Conservation (phyloP, 2,797 vertebrate species). For the Phoebastria nigripes region DNA sequence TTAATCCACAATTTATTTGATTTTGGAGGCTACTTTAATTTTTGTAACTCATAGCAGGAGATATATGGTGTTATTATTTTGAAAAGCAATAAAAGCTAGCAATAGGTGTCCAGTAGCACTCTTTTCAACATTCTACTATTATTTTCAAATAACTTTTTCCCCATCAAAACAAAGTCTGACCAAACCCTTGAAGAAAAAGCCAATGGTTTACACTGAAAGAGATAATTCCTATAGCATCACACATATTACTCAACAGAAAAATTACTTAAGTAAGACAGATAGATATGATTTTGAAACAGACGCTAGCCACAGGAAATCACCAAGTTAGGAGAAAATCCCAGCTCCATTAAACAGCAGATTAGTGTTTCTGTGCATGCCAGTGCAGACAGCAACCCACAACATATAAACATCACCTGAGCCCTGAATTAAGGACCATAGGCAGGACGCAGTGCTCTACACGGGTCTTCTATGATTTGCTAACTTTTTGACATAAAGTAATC, state of each 20-base stretch:
- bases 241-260: not conserved
- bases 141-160: not conserved
- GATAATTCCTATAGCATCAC: not conserved
- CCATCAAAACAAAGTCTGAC: not conserved
- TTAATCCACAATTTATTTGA: constrained; percentile 3
- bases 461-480: not conserved
- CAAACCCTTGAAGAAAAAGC: not conserved
- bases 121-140: not conserved
- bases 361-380: not conserved
- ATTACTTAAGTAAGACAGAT: not conserved
- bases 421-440: not conserved
- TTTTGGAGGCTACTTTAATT: not conserved
- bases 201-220: not conserved
- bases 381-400: not conserved
- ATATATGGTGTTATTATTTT: not conserved
- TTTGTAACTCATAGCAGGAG: not conserved
- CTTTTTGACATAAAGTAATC: not conserved
- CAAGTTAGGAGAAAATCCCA: not conserved
- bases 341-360: not conserved
- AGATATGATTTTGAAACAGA: not conserved
- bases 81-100: constrained; percentile 10
- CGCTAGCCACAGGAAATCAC: not conserved
- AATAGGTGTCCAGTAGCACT: not conserved
- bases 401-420: not conserved
- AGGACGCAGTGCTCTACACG: not conserved